Percentiles rank a stretch among this genome's conserved stretches.
Conservation (phyloP, 2,888 invertebrate species). For the Catocala sponsa region DNA sequence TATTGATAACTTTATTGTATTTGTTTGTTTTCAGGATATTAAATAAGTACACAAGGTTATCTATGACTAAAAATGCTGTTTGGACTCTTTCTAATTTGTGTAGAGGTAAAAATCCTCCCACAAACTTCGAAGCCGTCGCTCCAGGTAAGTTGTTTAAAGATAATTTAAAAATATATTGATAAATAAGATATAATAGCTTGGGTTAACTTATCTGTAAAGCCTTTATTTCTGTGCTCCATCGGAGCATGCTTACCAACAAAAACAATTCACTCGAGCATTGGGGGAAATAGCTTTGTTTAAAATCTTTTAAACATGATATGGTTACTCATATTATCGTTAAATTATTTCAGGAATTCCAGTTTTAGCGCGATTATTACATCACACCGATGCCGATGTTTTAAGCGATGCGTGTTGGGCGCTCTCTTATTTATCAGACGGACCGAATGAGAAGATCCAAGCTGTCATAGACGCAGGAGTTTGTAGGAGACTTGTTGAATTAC, state of each 20-base stretch:
- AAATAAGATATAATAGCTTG: slow-evolving; percentile 11
- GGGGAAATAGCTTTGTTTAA: too few species aligned
- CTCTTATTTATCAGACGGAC: slow-evolving; percentile 98
- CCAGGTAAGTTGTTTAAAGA: slow-evolving; percentile 66
- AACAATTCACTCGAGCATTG: too few species aligned
- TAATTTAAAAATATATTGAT: too few species aligned
- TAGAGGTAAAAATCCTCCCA: slow-evolving; percentile 98
- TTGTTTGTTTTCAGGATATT: slow-evolving; percentile 89
- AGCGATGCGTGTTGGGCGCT: slow-evolving; percentile 99
- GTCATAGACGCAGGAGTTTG: slow-evolving; percentile 98
- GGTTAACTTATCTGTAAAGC: too few species aligned
- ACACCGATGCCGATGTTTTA: slow-evolving; percentile 95
- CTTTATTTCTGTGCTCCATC: too few species aligned
- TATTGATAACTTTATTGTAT: background rate
- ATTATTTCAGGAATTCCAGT: slow-evolving; percentile 92
- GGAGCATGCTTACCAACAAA: too few species aligned
- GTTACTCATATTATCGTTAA: too few species aligned
- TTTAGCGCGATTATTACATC: slow-evolving; percentile 95
- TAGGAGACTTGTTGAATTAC: slow-evolving; percentile 90
- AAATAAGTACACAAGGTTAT: slow-evolving; percentile 93
- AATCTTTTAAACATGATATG: too few species aligned
- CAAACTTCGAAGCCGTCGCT: slow-evolving; percentile 95
- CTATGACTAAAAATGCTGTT: slow-evolving; percentile 98
- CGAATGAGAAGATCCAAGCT: slow-evolving; percentile 98
- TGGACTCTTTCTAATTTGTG: slow-evolving; percentile 99